These are phyloP conservation scores for Varecia variegata DNA, from an alignment of 2,797 vertebrate species.

Conservation along the genomic window DNA sequence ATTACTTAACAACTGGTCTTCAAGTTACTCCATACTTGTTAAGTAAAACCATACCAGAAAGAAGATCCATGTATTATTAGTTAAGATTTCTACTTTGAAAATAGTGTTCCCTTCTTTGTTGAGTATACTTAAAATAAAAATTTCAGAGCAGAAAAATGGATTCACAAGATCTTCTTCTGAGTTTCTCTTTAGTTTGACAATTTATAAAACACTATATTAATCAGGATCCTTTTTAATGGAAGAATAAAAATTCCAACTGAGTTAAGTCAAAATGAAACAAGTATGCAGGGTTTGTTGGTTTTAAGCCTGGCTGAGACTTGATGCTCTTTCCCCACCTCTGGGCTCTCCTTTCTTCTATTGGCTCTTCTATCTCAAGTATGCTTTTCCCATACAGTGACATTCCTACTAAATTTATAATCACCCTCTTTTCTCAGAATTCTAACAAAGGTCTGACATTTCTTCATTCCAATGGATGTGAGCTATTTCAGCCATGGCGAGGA, in stretches of 20 bases:
- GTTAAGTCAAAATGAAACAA: background rate
- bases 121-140: background rate
- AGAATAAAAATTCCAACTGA: background rate
- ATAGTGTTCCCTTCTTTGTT: background rate
- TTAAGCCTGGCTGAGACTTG: background rate
- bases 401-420: background rate
- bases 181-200: background rate
- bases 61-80: background rate
- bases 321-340: background rate
- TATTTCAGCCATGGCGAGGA: background rate
- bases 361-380: background rate
- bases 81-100: background rate
- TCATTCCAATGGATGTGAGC: background rate
- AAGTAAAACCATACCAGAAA: background rate
- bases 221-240: background rate
- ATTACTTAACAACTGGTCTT: background rate
- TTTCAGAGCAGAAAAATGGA: background rate
- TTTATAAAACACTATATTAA: background rate
- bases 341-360: background rate
- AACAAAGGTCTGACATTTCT: background rate
- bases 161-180: background rate
- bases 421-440: background rate
- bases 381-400: background rate
- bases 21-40: background rate
- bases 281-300: background rate